Evolutionary conservation across 23 tunicate genomes (phyloP).

Genomic region (Corella eumyota): DNA sequence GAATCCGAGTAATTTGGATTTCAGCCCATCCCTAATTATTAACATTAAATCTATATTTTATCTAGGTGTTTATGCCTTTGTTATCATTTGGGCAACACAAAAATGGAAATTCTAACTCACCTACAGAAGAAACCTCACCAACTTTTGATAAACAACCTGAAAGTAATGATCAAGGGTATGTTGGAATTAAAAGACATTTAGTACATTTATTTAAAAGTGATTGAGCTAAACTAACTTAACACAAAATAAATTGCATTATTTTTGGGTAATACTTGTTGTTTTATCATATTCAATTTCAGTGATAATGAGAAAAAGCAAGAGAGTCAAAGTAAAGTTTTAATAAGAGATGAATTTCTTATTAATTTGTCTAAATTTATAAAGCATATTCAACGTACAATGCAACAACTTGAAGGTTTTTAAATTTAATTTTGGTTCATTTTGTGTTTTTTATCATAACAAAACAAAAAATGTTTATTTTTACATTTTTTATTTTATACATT

Average conservation of each 20-base stretch:
- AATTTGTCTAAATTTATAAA: conserved; percentile 77
- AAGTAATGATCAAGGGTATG: too few species aligned
- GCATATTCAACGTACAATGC: conserved; percentile 78
- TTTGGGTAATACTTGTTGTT: too few species aligned
- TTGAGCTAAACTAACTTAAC: too few species aligned
- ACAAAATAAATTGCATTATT: too few species aligned
- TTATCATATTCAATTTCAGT: conserved; percentile 12
- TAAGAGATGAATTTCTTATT: conserved; percentile 91
- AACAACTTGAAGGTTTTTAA: conserved; percentile 82
- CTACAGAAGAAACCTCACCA: too few species aligned
- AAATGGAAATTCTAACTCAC: conserved; percentile 44
- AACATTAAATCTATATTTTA: too few species aligned
- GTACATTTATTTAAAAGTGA: too few species aligned
- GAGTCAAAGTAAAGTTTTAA: conserved; percentile 62
- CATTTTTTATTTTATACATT: not conserved
- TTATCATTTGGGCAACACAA: conserved; percentile 85
- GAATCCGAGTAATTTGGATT: too few species aligned
- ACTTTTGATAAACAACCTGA: too few species aligned
- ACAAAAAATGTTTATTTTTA: not conserved
- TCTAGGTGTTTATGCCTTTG: conserved; percentile 80
- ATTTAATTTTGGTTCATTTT: not conserved
- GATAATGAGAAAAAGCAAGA: conserved; percentile 20
- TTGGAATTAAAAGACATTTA: too few species aligned
- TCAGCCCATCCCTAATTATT: too few species aligned
- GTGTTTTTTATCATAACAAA: too few species aligned